phyloP scores from a whole-genome alignment of 2,888 invertebrate species.

The Dicycla oo region DNA sequence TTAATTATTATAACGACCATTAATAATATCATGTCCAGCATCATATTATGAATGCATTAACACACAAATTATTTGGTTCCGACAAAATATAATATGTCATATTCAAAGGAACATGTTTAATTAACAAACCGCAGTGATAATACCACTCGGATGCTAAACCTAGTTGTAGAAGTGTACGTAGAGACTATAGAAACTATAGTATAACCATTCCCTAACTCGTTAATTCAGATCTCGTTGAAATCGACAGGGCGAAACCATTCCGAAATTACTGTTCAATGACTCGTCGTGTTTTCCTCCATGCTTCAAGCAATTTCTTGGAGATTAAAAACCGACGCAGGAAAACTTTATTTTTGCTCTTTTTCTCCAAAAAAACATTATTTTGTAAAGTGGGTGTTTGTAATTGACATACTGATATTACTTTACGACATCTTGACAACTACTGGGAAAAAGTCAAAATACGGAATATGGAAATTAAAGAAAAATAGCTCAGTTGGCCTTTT shows the following conservation, averaged over 20 bases:
- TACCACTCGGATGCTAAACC: conserved; percentile 18
- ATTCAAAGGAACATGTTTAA: not conserved
- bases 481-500: conserved; percentile 27
- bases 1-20: conserved; percentile 17
- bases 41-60: not conserved
- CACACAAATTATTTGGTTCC: conserved; percentile 12
- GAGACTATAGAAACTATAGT: conserved; percentile 10
- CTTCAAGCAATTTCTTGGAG: conserved; percentile 61
- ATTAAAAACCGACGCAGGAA: conserved; percentile 59
- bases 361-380: conserved; percentile 7
- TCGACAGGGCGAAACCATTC: conserved; percentile 80
- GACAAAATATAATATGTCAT: conserved; percentile 6
- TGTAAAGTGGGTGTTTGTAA: conserved; percentile 4
- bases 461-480: conserved; percentile 22
- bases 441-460: not conserved
- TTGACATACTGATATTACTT: conserved; percentile 22
- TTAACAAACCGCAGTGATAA: conserved; percentile 14
- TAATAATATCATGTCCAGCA: conserved; percentile 3
- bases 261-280: conserved; percentile 80
- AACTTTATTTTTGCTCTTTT: conserved; percentile 40
- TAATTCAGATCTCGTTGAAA: conserved; percentile 80
- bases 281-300: conserved; percentile 72
- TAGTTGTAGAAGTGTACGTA: conserved; percentile 14
- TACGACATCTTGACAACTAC: not conserved
- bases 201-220: conserved; percentile 70